phyloP scores from a whole-genome alignment of 2,888 invertebrate species.

The Polymixis flavicincta region DNA sequence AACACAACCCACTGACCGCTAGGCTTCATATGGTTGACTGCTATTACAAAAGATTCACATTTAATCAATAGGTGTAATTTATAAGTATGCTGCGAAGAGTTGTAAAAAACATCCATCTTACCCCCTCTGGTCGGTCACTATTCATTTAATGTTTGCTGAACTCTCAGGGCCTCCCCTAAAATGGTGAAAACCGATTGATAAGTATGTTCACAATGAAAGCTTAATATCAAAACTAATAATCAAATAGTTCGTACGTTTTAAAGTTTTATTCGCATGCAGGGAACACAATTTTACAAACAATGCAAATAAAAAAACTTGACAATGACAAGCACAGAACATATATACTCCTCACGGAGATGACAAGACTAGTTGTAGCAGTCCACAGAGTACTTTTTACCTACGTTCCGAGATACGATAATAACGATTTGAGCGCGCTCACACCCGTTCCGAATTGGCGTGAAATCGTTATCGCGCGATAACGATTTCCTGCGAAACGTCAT shows the following conservation, averaged over 20 bases:
- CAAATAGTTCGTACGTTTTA: constrained; percentile 14
- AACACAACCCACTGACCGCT: background rate
- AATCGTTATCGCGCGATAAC: too few relatives aligned
- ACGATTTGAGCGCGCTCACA: too few relatives aligned
- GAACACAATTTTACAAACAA: constrained; percentile 8
- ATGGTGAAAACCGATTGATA: constrained; percentile 6
- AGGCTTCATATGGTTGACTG: background rate
- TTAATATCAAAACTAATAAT: background rate
- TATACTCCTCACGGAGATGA: too few relatives aligned
- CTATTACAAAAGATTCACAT: background rate
- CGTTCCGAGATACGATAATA: too few relatives aligned
- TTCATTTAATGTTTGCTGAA: constrained; percentile 49
- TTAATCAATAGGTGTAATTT: background rate
- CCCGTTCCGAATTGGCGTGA: too few relatives aligned
- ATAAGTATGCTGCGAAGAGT: background rate
- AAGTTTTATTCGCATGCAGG: background rate
- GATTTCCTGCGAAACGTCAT: too few relatives aligned
- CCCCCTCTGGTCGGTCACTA: constrained; percentile 48
- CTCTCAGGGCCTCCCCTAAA: background rate
- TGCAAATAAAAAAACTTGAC: background rate
- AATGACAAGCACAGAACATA: too few relatives aligned
- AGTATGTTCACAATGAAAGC: background rate
- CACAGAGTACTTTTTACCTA: too few relatives aligned
- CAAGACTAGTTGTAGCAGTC: too few relatives aligned
- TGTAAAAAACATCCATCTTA: constrained; percentile 24